Base-by-base conservation (phyloP, 1,140 invertebrate genomes). In the Drosophila ananassae region DNA sequence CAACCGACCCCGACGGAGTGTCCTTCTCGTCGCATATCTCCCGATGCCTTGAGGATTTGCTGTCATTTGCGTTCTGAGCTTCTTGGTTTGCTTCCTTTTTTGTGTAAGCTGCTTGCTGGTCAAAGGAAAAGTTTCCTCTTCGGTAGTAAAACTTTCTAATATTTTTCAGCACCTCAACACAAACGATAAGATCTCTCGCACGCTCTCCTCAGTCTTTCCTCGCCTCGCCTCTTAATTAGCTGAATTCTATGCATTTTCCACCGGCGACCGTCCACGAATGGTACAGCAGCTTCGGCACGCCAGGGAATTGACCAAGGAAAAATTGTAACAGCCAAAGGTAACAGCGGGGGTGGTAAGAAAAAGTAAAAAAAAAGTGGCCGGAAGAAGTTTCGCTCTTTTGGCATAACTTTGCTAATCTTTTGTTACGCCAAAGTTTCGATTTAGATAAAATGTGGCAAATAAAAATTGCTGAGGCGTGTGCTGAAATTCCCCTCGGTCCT, bases 361-460 rank as follows among this genome's bases (percentile, higher is more conserved):
- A 34, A 64, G 58, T 28, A 56, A 39, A 55, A 55, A 44, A 64
- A 58, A 32, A 48, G 37, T 60, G 47, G 22, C 28, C n/a, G 52
- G 58, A 54, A 62, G 69, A 79, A 53, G 69, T 84, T 85, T 81
- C 56, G 51, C 74, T 78, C 64, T 76, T 76, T 68, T 79, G 80
- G 55, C 78, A 87, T 87, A 87, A 87, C 82, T 87, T 87, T 78
- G 60, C 58, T 78, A 87, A 87, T 89, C 79, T 89, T 87, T 89
- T 78, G 83, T 79, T 87, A 82, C 84, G 77, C 57, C 80, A 87
- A 87, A 73, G 72, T 87, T 85, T 82, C 64, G 62, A 79, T 85
- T 69, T 67, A 71, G 77, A 87, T 87, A 78, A 85, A 89, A 78
- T 87, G 83, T 89, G 82, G 78, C 78, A 78, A 87, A 87, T 89